Base-by-base conservation (phyloP, 2,888 invertebrate species). In the Pollenia angustigena region DNA sequence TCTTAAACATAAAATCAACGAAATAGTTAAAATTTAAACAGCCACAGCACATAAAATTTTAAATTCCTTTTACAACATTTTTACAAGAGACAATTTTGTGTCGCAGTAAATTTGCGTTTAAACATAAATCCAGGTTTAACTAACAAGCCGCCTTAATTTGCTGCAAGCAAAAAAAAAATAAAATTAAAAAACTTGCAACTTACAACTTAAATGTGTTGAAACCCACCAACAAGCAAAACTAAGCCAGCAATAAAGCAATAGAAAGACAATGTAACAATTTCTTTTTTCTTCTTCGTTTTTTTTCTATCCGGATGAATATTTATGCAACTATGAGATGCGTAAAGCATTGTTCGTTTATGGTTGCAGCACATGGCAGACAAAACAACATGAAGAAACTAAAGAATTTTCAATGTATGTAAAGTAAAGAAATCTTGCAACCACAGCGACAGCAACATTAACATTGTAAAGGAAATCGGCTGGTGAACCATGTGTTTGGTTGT, bases 291-390 rank as follows among this genome's bases (percentile, higher is more conserved):
- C 68, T 18, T n/a, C 42, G 9, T 46, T 50, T 64, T 74, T 56
- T 64, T 44, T 12, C 10, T 4, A 48, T 46, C 74, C 40, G 48
- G 48, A 69, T 58, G 52, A 66, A 76, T 80, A 76, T 81, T 80
- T 86, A 76, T 83, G 69, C 71, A 79, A 18, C 85, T 89, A 89
- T 88, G 90, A 90, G 48, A 92, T 91, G 92, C 92, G 92, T 91
- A 91, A 91, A 91, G 90, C 90, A 90, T 84, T 83, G 79, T 69
- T 69, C 80, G 60, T 69, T 81, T 79, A 74, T 48, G 56, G 74
- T 60, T 66, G 72, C 81, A 58, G 46, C 72, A 81, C 50, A 66
- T 48, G 16, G 23, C 48, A 50, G 42, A 50, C 58, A n/a, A 40
- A 66, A 62, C 50, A 81, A 50, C 58, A 44, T 54, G 40, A 71